Conservation (phyloP, 2,888 invertebrate species). For the Sycophila texana region DNA sequence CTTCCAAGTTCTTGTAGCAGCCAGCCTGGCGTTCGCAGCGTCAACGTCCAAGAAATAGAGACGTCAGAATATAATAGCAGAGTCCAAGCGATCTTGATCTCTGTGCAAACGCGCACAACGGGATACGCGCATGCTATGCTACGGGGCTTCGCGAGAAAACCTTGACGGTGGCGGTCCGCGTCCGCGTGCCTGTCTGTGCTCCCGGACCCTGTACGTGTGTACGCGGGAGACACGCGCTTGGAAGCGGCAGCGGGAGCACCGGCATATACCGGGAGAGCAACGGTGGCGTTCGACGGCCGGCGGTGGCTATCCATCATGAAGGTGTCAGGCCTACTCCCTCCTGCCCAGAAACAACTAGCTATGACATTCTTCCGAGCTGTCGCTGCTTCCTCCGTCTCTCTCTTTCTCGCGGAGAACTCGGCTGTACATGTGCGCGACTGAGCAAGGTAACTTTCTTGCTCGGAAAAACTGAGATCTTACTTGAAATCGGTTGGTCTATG, state of each 20-base stretch:
- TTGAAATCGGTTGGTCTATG: too few relatives aligned
- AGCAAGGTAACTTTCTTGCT: too few relatives aligned
- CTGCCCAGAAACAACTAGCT: constrained; percentile 73
- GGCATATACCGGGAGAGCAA: constrained; percentile 48
- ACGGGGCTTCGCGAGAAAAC: constrained; percentile 22
- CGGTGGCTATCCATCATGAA: constrained; percentile 72
- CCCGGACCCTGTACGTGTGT: neutral
- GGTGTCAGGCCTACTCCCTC: constrained; percentile 65
- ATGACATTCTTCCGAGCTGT: constrained; percentile 73
- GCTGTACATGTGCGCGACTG: neutral
- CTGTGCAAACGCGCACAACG: neutral
- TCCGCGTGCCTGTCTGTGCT: too few relatives aligned
- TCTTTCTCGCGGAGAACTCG: neutral
- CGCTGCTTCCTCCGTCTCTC: constrained; percentile 64
- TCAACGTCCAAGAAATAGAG: constrained; percentile 25
- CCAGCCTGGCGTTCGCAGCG: neutral
- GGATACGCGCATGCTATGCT: neutral
- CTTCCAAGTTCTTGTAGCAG: constrained; percentile 15
- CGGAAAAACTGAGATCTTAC: too few relatives aligned
- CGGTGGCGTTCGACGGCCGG: constrained; percentile 68
- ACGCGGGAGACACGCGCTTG: constrained; percentile 15
- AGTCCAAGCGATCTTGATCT: constrained; percentile 11
- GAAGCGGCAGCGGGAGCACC: constrained; percentile 36
- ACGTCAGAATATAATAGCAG: constrained; percentile 28
- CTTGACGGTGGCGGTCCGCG: constrained; percentile 1